Evolutionary conservation across 35 echinoderm and acorn worm genomes (phyloP).

Genomic region (Holothuria glaberrima): DNA sequence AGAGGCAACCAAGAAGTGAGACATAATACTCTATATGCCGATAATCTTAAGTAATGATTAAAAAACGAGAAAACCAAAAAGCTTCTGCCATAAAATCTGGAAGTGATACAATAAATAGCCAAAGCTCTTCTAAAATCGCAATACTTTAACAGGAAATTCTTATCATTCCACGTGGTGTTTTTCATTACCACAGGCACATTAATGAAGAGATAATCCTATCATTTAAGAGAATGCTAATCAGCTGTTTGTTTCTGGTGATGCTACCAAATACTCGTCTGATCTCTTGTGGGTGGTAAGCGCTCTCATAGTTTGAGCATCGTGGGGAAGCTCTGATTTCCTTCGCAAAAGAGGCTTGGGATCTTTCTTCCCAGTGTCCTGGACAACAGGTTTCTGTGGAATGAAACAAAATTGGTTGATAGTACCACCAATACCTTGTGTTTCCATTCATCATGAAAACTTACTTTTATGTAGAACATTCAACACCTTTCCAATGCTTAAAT

Average conservation of each 20-base stretch:
- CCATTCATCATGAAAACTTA: too few species aligned
- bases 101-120: conserved; percentile 48
- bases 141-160: not conserved
- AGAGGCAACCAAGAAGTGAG: too few species aligned
- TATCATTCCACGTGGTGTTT: conserved; percentile 12
- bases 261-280: conserved; percentile 77
- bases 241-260: conserved; percentile 85
- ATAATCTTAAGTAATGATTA: not conserved
- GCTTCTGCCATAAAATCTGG: conserved; percentile 54
- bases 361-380: conserved; percentile 38
- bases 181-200: conserved; percentile 29
- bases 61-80: conserved; percentile 28
- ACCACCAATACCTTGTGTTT: too few species aligned
- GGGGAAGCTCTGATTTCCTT: conserved; percentile 94
- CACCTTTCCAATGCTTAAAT: too few species aligned
- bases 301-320: conserved; percentile 73
- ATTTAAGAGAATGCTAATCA: conserved; percentile 40
- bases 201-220: conserved; percentile 13
- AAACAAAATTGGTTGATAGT: not conserved
- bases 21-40: too few species aligned
- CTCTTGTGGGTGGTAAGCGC: conserved; percentile 78
- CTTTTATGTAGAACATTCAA: too few species aligned
- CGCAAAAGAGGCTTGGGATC: conserved; percentile 75
- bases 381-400: conserved; percentile 39
- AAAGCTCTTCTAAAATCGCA: conserved; percentile 45